Conservation (phyloP, 1,140 invertebrate species). For the Pseudomyrmex pallidus region DNA sequence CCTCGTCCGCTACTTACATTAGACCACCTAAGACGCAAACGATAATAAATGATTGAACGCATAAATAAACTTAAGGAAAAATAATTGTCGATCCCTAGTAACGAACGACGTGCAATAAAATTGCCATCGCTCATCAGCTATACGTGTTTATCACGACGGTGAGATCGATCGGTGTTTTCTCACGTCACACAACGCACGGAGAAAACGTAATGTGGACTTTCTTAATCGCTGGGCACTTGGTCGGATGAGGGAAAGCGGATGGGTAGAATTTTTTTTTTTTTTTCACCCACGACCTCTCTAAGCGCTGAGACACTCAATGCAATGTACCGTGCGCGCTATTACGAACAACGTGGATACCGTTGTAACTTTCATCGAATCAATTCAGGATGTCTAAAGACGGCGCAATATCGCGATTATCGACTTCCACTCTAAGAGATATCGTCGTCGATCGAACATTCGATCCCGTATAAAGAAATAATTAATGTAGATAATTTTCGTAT, state of each 20-base stretch:
- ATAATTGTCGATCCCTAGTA: constrained; percentile 23
- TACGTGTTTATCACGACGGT: constrained; percentile 7
- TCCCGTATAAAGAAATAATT: background rate
- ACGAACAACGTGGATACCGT: background rate
- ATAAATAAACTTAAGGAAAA: constrained; percentile 16
- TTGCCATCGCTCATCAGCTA: constrained; percentile 39
- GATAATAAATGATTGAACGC: constrained; percentile 2
- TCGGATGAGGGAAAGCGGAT: constrained; percentile 63
- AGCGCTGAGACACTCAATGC: background rate
- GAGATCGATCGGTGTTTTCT: constrained; percentile 35
- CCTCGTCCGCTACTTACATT: background rate
- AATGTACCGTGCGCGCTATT: background rate
- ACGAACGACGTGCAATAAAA: constrained; percentile 41
- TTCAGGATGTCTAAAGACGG: background rate
- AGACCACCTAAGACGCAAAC: background rate
- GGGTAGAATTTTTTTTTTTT: constrained; percentile 46
- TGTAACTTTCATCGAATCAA: constrained; percentile 42
- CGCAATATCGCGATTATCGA: background rate
- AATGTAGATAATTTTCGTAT: background rate
- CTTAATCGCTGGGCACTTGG: constrained; percentile 14
- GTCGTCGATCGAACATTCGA: background rate
- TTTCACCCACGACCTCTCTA: constrained; percentile 38
- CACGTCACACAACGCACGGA: constrained; percentile 3
- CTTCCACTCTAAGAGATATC: background rate
- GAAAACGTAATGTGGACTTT: constrained; percentile 56